Evolutionary conservation across 1,140 invertebrate species (phyloP), one percentile per base, ranked within the genome.

Genomic region (Delia radicum): DNA sequence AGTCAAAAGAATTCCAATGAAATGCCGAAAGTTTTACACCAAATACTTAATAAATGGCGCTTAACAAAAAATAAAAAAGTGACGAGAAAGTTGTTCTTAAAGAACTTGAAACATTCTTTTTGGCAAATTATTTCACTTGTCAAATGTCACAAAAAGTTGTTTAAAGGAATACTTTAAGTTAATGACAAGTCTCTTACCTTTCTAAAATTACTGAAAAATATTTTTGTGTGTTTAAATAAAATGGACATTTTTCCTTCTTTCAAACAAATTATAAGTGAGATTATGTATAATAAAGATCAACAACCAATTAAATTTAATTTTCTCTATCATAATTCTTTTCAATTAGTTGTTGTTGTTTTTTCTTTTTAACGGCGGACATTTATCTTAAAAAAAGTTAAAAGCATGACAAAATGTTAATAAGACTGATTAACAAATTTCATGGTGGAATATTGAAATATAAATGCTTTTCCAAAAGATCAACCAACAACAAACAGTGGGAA

Each of bases 231-330:
- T 42, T 8, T 13, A 42, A 42, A 42, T 42, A 5, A 42, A 8
- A 42, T n/a, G n/a, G n/a, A n/a, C n/a, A n/a, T n/a, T n/a, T n/a
- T n/a, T n/a, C n/a, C 10, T 42, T 42, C 37, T 15, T 42, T 42
- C 37, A 42, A n/a, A 42, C 37, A 42, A n/a, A n/a, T n/a, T n/a
- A n/a, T n/a, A n/a, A n/a, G n/a, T n/a, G n/a, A 42, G 37, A 42
- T 42, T 42, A 42, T 1, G 37, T 42, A 15, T 42, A 42, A 42
- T 42, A 42, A 42, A 42, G 37, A 10, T 42, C 0, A 55, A 21
- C 48, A 55, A 55, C 48, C 48, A 55, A 55, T 55, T 55, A 55
- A 55, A 55, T 55, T 55, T 55, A 55, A 55, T 55, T 55, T 55
- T 55, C 48, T 55, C 18, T 55, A 18, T 55, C 48, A 55, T 55